phyloP scores from a whole-genome alignment of 2,888 invertebrate genomes.

The Unio pictorum region DNA sequence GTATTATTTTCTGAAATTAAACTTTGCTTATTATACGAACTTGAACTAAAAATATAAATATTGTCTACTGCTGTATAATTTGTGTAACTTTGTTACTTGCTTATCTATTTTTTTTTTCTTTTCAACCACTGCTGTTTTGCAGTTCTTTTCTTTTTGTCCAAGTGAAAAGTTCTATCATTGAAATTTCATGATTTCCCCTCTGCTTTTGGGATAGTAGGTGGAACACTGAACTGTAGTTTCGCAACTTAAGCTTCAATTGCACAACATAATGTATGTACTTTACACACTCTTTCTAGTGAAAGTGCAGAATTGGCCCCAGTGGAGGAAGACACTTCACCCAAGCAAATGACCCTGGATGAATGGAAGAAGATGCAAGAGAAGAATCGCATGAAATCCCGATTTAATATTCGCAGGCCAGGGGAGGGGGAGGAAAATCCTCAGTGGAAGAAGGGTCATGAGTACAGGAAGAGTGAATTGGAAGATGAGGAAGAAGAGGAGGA shows the following conservation, averaged over 20 bases:
- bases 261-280: neutral
- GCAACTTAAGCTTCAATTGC: neutral
- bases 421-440: slow-evolving; percentile 87
- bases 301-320: slow-evolving; percentile 46
- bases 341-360: slow-evolving; percentile 93
- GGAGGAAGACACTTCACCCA: slow-evolving; percentile 81
- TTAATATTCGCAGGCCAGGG: slow-evolving; percentile 92
- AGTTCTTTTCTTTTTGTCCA: too few species aligned
- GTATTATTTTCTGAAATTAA: too few species aligned
- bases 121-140: too few species aligned
- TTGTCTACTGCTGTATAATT: too few species aligned
- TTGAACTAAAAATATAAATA: too few species aligned
- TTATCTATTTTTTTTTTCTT: too few species aligned
- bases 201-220: neutral
- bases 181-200: neutral
- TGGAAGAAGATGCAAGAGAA: slow-evolving; percentile 88
- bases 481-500: slow-evolving; percentile 77
- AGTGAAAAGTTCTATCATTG: too few species aligned
- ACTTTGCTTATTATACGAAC: too few species aligned
- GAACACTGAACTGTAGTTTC: neutral
- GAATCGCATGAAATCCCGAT: slow-evolving; percentile 87
- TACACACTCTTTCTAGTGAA: slow-evolving; percentile 43
- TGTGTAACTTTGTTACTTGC: too few species aligned
- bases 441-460: slow-evolving; percentile 77
- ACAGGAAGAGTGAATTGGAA: slow-evolving; percentile 78